phyloP scores from a whole-genome alignment of 2,888 invertebrate species.

The Ophion ellenae region DNA sequence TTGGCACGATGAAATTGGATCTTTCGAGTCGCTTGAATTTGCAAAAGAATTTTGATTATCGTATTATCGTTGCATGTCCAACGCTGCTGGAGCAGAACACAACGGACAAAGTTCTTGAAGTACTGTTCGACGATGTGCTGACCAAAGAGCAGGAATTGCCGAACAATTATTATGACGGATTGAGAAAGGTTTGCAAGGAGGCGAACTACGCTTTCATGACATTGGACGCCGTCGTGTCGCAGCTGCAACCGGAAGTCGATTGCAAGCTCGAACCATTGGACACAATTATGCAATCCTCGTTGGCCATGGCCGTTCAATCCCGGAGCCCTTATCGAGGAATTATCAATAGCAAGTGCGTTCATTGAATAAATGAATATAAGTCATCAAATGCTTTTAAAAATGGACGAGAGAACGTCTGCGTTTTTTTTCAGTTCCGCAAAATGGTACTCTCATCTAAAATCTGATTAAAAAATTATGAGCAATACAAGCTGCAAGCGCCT shows the following conservation, averaged over 20 bases:
- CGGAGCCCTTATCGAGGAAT: slow-evolving; percentile 79
- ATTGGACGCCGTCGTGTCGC: slow-evolving; percentile 77
- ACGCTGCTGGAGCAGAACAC: slow-evolving; percentile 73
- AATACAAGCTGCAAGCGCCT: background rate
- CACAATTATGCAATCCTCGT: slow-evolving; percentile 78
- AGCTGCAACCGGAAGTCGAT: slow-evolving; percentile 74
- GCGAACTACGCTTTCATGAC: slow-evolving; percentile 81
- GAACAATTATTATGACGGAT: slow-evolving; percentile 77
- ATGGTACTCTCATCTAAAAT: background rate
- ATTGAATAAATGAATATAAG: background rate
- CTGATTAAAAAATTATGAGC: background rate
- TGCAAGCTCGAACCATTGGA: slow-evolving; percentile 79
- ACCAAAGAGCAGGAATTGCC: slow-evolving; percentile 73
- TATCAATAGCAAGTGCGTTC: slow-evolving; percentile 78
- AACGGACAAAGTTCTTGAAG: slow-evolving; percentile 73
- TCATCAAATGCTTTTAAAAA: background rate
- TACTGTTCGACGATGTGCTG: slow-evolving; percentile 76
- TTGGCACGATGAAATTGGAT: background rate
- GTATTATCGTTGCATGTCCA: background rate
- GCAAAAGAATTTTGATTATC: background rate
- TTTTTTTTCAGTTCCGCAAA: too few relatives aligned
- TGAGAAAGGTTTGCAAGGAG: slow-evolving; percentile 75
- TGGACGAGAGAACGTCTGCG: too few relatives aligned
- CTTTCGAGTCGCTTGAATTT: too few relatives aligned
- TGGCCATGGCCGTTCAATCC: slow-evolving; percentile 77